These are phyloP conservation scores for Danio tinwini DNA, from an alignment of 2,797 vertebrate species.

Conservation along the genomic window DNA sequence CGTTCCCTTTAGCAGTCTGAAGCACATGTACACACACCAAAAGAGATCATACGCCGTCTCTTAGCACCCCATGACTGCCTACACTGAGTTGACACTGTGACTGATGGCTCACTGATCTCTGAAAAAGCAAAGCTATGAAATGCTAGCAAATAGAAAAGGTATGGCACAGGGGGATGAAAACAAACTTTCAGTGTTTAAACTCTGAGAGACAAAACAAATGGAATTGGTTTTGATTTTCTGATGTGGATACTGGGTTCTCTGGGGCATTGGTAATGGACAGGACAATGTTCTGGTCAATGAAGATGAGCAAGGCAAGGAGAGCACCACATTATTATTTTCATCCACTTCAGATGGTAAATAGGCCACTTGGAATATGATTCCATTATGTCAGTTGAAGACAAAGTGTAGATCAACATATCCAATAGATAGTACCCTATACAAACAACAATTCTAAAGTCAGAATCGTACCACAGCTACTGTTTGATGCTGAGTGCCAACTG, in stretches of 20 bases:
- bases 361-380: conserved; percentile 83
- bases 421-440: background rate
- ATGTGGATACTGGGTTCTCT: conserved; percentile 88
- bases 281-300: conserved; percentile 97
- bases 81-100: conserved; percentile 7
- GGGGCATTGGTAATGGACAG: conserved; percentile 91
- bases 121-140: conserved; percentile 4
- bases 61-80: conserved; percentile 13
- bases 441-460: background rate
- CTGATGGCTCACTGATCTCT: conserved; percentile 21
- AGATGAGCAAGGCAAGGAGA: conserved; percentile 92
- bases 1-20: conserved; percentile 92
- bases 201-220: background rate
- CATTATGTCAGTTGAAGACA: conserved; percentile 84
- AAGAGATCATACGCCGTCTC: conserved; percentile 26
- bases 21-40: conserved; percentile 45
- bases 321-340: conserved; percentile 84
- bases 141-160: conserved; percentile 1
- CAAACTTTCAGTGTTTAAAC: conserved; percentile 3
- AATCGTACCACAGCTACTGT: background rate
- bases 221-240: background rate
- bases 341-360: conserved; percentile 82
- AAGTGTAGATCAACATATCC: conserved; percentile 59
- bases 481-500: background rate
- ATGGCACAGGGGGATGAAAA: conserved; percentile 13